Conservation (phyloP, 2,797 vertebrate species). For the Gephyroberyx darwinii region DNA sequence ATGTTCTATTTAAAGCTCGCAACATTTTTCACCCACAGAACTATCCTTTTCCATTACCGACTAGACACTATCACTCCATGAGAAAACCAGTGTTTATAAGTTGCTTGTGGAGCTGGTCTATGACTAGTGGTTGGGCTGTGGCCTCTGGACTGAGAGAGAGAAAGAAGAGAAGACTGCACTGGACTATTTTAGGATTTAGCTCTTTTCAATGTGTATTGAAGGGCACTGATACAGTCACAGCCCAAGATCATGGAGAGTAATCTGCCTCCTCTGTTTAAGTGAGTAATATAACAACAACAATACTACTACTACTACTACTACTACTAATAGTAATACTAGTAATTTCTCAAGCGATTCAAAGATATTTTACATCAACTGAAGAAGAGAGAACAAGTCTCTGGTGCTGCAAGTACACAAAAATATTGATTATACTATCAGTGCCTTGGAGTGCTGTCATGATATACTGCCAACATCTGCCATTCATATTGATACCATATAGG, state of each 20-base stretch:
- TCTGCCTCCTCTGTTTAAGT: background rate
- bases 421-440: too few species aligned
- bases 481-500: too few species aligned
- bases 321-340: too few species aligned
- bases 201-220: background rate
- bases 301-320: too few species aligned
- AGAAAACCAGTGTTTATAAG: background rate
- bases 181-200: background rate
- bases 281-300: background rate
- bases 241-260: background rate
- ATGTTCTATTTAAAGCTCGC: background rate
- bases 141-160: background rate
- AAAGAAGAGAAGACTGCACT: background rate
- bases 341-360: too few species aligned
- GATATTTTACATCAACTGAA: background rate
- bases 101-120: slow-evolving; percentile 6
- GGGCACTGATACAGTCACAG: background rate
- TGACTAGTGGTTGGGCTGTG: background rate
- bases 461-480: too few species aligned
- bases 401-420: background rate
- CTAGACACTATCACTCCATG: background rate
- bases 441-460: background rate
- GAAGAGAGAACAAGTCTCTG: background rate
- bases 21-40: background rate
- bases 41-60: background rate